Evolutionary conservation across 1,140 invertebrate genomes (phyloP), one percentile per base, ranked within the genome.

Genomic region (Drosophila tsacasi): DNA sequence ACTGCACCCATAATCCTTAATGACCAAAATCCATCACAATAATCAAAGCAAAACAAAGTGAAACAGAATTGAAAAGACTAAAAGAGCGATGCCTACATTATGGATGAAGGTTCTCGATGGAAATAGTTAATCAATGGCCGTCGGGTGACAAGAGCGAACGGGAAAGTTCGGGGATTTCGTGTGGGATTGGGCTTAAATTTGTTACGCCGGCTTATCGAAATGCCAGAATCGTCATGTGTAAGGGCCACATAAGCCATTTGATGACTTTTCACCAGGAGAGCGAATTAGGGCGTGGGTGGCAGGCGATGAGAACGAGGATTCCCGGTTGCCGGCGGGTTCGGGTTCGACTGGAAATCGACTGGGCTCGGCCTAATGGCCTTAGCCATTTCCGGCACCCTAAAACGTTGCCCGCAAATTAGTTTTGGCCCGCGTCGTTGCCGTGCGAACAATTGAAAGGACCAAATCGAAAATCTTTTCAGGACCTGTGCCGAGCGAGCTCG

Each of bases 391-490:
- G 84, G 84, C 69, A 35, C 85, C 85, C 64, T 79, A 86, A 89
- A 86, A 73, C 85, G 84, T 89, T 90, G 83, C 81, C 84, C 84
- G 74, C 84, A 87, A 87, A 87, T 87, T 87, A 87, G 84, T 87
- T 87, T 87, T 84, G 78, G 68, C 65, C 78, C 79, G 66, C 76
- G 62, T 30, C 47, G 76, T 64, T 85, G 62, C 81, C 82, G 82
- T 85, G 82, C 83, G 71, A 90, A 89, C 85, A 90, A 89, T 89
- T 89, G 85, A 90, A 85, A 68, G 81, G 74, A 66, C 81, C 61
- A 90, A 91, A 90, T 85, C 78, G 85, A 89, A 90, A 80, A 90
- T 90, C 85, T 91, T 90, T 90, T 90, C 78, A 90, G 54, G 35
- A n/a, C 54, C 54, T 57, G 50, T 32, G 15, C 19, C 72, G 32